Base-by-base conservation (phyloP, 2,888 invertebrate genomes). In the Drosophila eohydei region DNA sequence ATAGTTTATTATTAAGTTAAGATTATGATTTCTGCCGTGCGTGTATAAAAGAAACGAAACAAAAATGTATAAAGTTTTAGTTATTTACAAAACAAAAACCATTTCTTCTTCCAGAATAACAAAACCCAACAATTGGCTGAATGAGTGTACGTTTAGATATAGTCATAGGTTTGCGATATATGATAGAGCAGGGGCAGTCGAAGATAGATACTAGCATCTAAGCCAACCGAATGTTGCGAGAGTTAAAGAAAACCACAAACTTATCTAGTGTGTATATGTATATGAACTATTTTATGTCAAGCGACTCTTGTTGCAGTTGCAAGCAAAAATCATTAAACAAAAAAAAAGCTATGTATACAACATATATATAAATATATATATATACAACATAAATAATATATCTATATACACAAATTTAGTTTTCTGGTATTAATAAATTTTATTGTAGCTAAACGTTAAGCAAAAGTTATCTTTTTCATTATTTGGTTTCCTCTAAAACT, bases 341-440 rank as follows among this genome's bases (percentile, higher is more conserved):
- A 67, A 55, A 72, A 63, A 75, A 64, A 59, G 41, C 50, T 75
- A 74, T 71, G 74, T 71, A 83, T 74, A 88, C 74, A 83, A 62
- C 73, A 79, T 64, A 88, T 82, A 85, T 80, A 83, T 88, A 87
- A 87, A 84, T 50, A 65, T 69, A 76, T 61, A 88, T 75, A 85
- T 80, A 86, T 87, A 87, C 89, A 88, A 79, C 61, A 88, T 83
- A 85, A 81, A 86, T 84, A 87, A 50, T 84, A 84, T 88, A 85
- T 86, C 89, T 85, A 89, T 85, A 89, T 85, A 85, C 89, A 85
- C 86, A 88, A 88, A 65, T 75, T 79, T 88, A 87, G 86, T 88
- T 89, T 88, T 87, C 79, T 85, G 81, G 81, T 88, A 79, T 89
- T 86, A 91, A 90, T 91, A 89, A 91, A 90, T 85, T 90, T 81